phyloP scores from a whole-genome alignment of 2,113 vertebrate genomes.

The Nothocercus julius region DNA sequence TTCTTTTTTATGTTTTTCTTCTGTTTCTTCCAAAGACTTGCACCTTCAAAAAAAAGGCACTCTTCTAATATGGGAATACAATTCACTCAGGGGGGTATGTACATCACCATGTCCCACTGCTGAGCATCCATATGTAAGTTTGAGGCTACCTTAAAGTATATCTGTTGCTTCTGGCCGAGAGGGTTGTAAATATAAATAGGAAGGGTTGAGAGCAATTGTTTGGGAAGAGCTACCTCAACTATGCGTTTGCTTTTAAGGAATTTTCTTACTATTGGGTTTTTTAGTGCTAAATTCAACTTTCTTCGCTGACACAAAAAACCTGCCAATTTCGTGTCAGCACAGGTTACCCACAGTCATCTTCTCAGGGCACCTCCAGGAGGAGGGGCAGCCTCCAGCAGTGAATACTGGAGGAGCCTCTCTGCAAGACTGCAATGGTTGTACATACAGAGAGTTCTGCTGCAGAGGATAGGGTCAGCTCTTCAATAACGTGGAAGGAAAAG shows the following conservation, averaged over 20 bases:
- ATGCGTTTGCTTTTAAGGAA: background rate
- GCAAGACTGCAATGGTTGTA: fast-evolving
- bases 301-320: background rate
- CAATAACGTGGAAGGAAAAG: too few relatives aligned
- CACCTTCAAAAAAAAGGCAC: background rate
- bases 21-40: background rate
- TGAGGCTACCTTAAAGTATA: background rate
- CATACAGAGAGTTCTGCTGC: background rate
- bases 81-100: background rate
- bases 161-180: background rate
- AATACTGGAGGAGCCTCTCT: background rate
- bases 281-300: background rate
- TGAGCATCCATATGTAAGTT: background rate
- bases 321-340: background rate
- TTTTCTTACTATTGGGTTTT: background rate
- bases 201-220: background rate
- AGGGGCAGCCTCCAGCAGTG: background rate
- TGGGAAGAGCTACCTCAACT: background rate
- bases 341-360: background rate
- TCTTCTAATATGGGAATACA: background rate
- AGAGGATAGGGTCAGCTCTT: background rate
- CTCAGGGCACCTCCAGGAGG: background rate
- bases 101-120: background rate
- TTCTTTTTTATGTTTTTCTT: background rate
- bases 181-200: fast-evolving